Evolutionary conservation across 2,888 invertebrate genomes (phyloP).

Genomic region (Cataglyphis albicans): DNA sequence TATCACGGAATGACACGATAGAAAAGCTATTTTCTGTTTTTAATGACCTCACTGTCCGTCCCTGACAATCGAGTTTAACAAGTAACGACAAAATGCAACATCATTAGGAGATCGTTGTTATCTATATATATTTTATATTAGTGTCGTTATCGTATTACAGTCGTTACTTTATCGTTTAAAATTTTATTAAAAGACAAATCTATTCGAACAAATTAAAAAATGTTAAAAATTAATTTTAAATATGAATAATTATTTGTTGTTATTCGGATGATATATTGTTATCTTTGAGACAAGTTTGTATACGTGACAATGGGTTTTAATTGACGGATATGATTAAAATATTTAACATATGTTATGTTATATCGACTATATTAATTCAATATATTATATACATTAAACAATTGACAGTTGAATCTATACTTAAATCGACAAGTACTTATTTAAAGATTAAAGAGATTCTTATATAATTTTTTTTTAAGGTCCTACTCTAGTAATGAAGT

Average conservation of each 20-base stretch:
- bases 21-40: slow-evolving; percentile 43
- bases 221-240: slow-evolving; percentile 15
- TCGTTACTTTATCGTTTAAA: not conserved
- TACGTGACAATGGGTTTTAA: not conserved
- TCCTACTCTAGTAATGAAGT: slow-evolving; percentile 43
- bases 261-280: not conserved
- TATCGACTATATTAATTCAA: slow-evolving; percentile 4
- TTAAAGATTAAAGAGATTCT: not conserved
- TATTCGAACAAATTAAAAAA: not conserved
- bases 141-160: not conserved
- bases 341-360: slow-evolving; percentile 15
- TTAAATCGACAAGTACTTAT: slow-evolving; percentile 20
- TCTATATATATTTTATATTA: slow-evolving; percentile 28
- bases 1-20: not conserved
- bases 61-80: slow-evolving; percentile 73
- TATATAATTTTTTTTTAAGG: slow-evolving; percentile 50
- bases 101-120: slow-evolving; percentile 14
- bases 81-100: slow-evolving; percentile 44
- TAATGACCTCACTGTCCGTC: slow-evolving; percentile 71
- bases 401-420: not conserved
- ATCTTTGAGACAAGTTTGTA: slow-evolving; percentile 21
- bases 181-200: not conserved
- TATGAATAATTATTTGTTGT: not conserved
- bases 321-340: slow-evolving; percentile 12
- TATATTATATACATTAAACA: slow-evolving; percentile 23